Base-by-base conservation (phyloP, 1,140 invertebrate species). In the Sminthurides bifidus region DNA sequence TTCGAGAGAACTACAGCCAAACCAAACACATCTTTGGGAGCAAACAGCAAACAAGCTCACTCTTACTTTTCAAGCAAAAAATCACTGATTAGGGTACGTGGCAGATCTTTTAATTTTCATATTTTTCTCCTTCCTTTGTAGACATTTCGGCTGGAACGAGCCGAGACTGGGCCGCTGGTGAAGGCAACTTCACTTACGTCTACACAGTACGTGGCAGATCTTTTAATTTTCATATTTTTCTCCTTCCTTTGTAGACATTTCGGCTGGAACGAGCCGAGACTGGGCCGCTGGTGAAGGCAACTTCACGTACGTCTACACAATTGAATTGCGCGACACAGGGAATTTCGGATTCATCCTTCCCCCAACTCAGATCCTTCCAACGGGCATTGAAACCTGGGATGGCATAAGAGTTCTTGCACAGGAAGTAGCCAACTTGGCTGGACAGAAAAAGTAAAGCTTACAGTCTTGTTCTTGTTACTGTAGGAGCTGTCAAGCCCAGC, bases 101-200 rank as follows among this genome's bases (percentile, higher is more conserved):
- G n/a, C n/a, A n/a, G n/a, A n/a, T n/a, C n/a, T n/a, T n/a, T n/a
- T n/a, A n/a, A n/a, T n/a, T n/a, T n/a, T n/a, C n/a, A n/a, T n/a
- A n/a, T n/a, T n/a, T n/a, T n/a, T n/a, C n/a, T n/a, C n/a, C n/a
- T n/a, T n/a, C n/a, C n/a, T 37, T 37, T 37, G 33, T 37, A 58
- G 56, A 69, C 54, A 23, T 60, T 1, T 64, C 69, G 6, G 69
- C 79, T 66, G 89, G 89, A 10, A 84, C 84, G n/a, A 87, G 87
- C 0, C 85, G 92, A 66, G 90, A 94, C 68, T 93, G 88, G 88
- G 89, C 88, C 0, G 90, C 91, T 72, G 83, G 83, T 8, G 73
- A 76, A 44, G 81, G 81, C 17, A 78, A 77, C 37, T 85, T 93
- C 58, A 92, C 90, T 70, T 92, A 93, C 67, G 72, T 86, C 0